These are phyloP conservation scores for Brenthis ino DNA, from an alignment of 2,888 invertebrate species.

Conservation along the genomic window DNA sequence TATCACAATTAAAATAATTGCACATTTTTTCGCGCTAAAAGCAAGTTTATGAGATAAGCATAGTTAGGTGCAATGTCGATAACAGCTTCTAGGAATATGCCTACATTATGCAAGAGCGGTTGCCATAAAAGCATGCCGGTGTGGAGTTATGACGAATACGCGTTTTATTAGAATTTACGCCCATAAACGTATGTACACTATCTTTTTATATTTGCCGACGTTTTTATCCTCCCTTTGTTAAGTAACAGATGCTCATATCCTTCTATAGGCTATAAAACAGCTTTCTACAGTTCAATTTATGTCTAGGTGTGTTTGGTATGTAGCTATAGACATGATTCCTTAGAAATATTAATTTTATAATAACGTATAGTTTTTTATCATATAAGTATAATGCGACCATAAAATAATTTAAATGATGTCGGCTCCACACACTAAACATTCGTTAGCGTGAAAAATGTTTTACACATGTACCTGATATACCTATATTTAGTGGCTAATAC, in stretches of 20 bases:
- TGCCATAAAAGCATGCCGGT: conserved; percentile 40
- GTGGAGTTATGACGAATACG: conserved; percentile 33
- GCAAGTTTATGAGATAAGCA: conserved; percentile 33
- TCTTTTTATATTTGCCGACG: conserved; percentile 15
- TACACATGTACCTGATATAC: too few species aligned
- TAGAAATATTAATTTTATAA: not conserved
- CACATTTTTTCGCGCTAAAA: conserved; percentile 9
- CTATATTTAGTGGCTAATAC: too few species aligned
- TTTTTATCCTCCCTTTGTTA: conserved; percentile 2
- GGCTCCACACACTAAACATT: too few species aligned
- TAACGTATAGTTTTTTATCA: too few species aligned
- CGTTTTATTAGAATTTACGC: conserved; percentile 29
- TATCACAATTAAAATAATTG: conserved; percentile 13
- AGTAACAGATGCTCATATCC: not conserved
- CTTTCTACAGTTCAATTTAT: conserved; percentile 12
- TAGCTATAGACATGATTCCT: conserved; percentile 8
- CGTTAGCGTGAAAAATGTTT: too few species aligned
- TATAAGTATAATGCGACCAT: too few species aligned
- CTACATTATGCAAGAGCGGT: conserved; percentile 42
- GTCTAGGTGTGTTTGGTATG: conserved; percentile 7
- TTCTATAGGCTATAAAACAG: conserved; percentile 1
- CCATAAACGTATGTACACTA: conserved; percentile 22
- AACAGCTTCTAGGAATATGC: conserved; percentile 39
- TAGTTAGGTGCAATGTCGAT: conserved; percentile 31
- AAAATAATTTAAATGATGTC: too few species aligned